Percentiles rank a stretch among this genome's conserved stretches.
Evolutionary conservation across 2,888 invertebrate genomes (phyloP).

Genomic region (Agonopterix alstromeriana): DNA sequence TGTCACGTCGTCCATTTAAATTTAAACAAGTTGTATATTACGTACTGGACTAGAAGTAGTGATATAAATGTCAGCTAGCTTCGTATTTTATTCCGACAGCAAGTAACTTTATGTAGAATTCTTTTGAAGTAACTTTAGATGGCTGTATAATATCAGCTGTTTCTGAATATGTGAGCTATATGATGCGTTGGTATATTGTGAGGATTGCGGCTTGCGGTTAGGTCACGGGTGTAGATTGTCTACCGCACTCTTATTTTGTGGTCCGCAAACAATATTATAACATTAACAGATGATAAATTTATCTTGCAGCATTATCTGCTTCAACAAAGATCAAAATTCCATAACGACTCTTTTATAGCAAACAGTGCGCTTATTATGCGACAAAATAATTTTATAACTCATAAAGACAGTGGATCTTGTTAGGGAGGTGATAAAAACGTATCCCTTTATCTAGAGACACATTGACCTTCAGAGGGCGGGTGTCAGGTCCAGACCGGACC

Average conservation of each 20-base stretch:
- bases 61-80: too few relatives aligned
- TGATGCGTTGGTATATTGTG: background rate
- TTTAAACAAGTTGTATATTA: constrained; percentile 2
- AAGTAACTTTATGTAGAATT: too few relatives aligned
- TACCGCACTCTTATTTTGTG: constrained; percentile 15
- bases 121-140: too few relatives aligned
- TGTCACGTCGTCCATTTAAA: constrained; percentile 2
- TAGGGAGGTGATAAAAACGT: background rate
- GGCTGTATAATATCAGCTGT: too few relatives aligned
- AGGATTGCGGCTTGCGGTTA: constrained; percentile 41
- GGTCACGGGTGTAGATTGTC: constrained; percentile 29
- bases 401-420: background rate
- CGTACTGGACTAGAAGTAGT: too few relatives aligned
- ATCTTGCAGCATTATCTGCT: background rate
- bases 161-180: too few relatives aligned
- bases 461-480: constrained; percentile 23
- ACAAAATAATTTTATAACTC: background rate
- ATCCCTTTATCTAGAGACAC: constrained; percentile 6
- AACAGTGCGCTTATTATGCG: background rate
- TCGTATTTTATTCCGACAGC: too few relatives aligned
- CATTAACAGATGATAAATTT: background rate
- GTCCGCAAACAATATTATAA: constrained; percentile 1
- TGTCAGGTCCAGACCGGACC: constrained; percentile 17
- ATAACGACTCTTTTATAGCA: background rate
- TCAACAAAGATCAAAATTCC: too few relatives aligned